Percentiles rank a stretch among this genome's conserved stretches.
phyloP scores from a whole-genome alignment of 2,888 invertebrate genomes.

The Leucophora obtusa region DNA sequence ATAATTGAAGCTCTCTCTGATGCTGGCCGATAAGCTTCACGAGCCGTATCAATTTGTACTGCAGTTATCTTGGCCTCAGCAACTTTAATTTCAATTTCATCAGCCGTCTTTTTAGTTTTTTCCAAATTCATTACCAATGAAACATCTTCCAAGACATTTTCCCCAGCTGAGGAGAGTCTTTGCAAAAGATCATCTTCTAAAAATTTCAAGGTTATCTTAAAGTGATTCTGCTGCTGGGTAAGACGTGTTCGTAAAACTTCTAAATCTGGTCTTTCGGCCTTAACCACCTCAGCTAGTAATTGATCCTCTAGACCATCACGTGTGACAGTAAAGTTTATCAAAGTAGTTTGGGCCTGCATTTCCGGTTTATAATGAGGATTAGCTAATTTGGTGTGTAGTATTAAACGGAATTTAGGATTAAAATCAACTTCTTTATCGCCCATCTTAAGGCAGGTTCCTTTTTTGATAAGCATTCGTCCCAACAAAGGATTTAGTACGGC shows the following conservation, averaged over 20 bases:
- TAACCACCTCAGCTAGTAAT: slow-evolving; percentile 94
- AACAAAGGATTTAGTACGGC: slow-evolving; percentile 94
- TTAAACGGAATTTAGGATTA: slow-evolving; percentile 88
- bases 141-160: slow-evolving; percentile 93
- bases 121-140: slow-evolving; percentile 95
- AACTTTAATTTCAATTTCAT: slow-evolving; percentile 92
- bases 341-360: slow-evolving; percentile 96
- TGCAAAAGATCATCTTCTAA: slow-evolving; percentile 95
- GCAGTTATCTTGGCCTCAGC: slow-evolving; percentile 92
- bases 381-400: slow-evolving; percentile 94
- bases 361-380: slow-evolving; percentile 98
- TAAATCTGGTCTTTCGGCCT: slow-evolving; percentile 94
- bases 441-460: slow-evolving; percentile 89
- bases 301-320: slow-evolving; percentile 96
- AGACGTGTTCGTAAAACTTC: slow-evolving; percentile 89
- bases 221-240: slow-evolving; percentile 95
- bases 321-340: slow-evolving; percentile 97
- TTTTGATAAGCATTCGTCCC: slow-evolving; percentile 92
- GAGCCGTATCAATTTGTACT: slow-evolving; percentile 92
- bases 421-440: slow-evolving; percentile 96
- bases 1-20: slow-evolving; percentile 92
- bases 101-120: slow-evolving; percentile 94
- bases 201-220: slow-evolving; percentile 93
- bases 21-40: slow-evolving; percentile 92
- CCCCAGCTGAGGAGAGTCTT: slow-evolving; percentile 92